Evolutionary conservation across 2,797 vertebrate species (phyloP).

Genomic region (Sebastolobus altivelis): DNA sequence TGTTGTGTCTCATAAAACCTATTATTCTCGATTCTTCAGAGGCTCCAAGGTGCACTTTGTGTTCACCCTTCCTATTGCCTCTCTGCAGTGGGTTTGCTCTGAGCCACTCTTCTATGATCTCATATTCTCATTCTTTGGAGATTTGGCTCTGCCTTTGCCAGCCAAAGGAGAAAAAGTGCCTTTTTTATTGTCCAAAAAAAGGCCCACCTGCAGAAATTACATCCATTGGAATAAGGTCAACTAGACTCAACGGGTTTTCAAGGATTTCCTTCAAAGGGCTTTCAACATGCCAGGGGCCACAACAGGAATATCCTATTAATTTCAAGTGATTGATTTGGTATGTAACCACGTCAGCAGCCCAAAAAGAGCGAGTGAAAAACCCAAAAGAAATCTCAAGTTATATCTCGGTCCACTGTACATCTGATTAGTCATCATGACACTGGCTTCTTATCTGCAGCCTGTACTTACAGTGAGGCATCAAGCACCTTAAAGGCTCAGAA

Average conservation of each 20-base stretch:
- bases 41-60: conserved; percentile 1
- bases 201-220: conserved; percentile 27
- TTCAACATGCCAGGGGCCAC: conserved; percentile 21
- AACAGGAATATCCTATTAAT: not conserved
- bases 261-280: conserved; percentile 38
- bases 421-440: conserved; percentile 40
- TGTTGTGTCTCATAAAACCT: not conserved
- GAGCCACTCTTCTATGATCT: conserved; percentile 15
- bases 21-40: conserved; percentile 15
- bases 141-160: conserved; percentile 6
- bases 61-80: conserved; percentile 1
- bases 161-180: not conserved
- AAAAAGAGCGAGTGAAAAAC: not conserved
- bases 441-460: conserved; percentile 15
- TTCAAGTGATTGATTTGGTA: not conserved
- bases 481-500: conserved; percentile 21
- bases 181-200: conserved; percentile 41
- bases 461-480: conserved; percentile 38
- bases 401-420: not conserved
- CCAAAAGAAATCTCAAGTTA: conserved; percentile 11
- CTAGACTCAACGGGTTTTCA: conserved; percentile 2
- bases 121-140: conserved; percentile 6
- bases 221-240: conserved; percentile 45
- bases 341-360: not conserved
- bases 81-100: conserved; percentile 2